These are phyloP conservation scores for Paratrypauchen microcephalus DNA, from an alignment of 2,797 vertebrate genomes.

Conservation along the genomic window DNA sequence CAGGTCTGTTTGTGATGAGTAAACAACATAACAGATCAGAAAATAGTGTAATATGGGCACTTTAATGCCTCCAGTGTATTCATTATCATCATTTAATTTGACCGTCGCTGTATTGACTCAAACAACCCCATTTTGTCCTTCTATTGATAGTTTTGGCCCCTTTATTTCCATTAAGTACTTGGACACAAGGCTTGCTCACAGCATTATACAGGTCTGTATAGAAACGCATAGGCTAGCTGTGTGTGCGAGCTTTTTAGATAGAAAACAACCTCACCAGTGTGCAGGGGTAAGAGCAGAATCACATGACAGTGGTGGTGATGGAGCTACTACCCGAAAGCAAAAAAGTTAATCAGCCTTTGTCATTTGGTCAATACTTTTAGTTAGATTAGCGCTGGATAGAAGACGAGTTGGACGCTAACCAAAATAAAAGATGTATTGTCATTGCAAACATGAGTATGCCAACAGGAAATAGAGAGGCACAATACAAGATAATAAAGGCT, in stretches of 20 bases:
- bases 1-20: no score
- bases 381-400: slow-evolving; percentile 34
- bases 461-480: not conserved
- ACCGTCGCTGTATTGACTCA: slow-evolving; percentile 57
- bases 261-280: slow-evolving; percentile 51
- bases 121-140: slow-evolving; percentile 23
- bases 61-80: slow-evolving; percentile 12
- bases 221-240: not conserved
- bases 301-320: slow-evolving; percentile 32
- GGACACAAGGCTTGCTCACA: slow-evolving; percentile 36
- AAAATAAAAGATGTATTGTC: slow-evolving; percentile 14
- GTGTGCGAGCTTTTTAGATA: slow-evolving; percentile 43
- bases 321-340: slow-evolving; percentile 10
- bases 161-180: slow-evolving; percentile 62
- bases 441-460: not conserved
- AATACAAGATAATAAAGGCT: not conserved
- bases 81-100: slow-evolving; percentile 30
- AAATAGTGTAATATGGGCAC: no score
- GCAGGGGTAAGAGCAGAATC: slow-evolving; percentile 46
- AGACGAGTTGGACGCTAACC: slow-evolving; percentile 26
- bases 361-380: slow-evolving; percentile 51
- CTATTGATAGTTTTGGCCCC: slow-evolving; percentile 49
- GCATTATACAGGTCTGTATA: not conserved
- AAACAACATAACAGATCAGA: no score
- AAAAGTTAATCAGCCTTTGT: slow-evolving; percentile 46